Percentiles rank a stretch among this genome's conserved stretches.
phyloP scores from a whole-genome alignment of 2,888 invertebrate species.

The Creontiades dilutus region DNA sequence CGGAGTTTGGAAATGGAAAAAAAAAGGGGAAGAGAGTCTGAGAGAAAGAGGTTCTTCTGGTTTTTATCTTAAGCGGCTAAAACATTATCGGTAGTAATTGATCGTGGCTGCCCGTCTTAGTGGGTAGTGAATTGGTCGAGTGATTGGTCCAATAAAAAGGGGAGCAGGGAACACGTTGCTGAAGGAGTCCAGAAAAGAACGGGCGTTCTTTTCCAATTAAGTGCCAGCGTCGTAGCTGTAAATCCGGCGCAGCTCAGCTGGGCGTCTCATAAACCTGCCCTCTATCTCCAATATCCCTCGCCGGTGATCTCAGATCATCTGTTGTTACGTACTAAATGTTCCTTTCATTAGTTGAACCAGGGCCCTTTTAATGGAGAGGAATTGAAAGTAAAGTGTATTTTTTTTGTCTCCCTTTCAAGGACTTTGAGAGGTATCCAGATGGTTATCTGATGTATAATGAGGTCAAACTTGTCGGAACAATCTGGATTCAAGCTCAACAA shows the following conservation, averaged over 20 bases:
- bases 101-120: background rate
- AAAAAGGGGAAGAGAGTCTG: background rate
- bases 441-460: background rate
- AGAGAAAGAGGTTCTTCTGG: background rate
- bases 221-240: conserved; percentile 42
- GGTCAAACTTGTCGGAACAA: background rate
- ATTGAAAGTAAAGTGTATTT: background rate
- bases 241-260: conserved; percentile 36
- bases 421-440: conserved; percentile 11
- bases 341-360: conserved; percentile 25
- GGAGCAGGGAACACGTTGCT: background rate
- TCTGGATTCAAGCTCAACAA: conserved; percentile 1
- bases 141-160: conserved; percentile 12
- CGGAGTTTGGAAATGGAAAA: background rate
- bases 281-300: background rate
- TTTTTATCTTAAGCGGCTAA: background rate
- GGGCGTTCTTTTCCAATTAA: conserved; percentile 51
- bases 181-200: background rate
- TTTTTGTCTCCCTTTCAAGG: background rate
- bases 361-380: background rate
- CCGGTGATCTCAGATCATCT: conserved; percentile 19
- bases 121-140: conserved; percentile 7
- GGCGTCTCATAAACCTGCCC: background rate
- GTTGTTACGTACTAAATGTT: background rate
- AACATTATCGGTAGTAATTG: conserved; percentile 5